Conservation (phyloP, 2,888 invertebrate genomes). For the Epinotia demarniana region DNA sequence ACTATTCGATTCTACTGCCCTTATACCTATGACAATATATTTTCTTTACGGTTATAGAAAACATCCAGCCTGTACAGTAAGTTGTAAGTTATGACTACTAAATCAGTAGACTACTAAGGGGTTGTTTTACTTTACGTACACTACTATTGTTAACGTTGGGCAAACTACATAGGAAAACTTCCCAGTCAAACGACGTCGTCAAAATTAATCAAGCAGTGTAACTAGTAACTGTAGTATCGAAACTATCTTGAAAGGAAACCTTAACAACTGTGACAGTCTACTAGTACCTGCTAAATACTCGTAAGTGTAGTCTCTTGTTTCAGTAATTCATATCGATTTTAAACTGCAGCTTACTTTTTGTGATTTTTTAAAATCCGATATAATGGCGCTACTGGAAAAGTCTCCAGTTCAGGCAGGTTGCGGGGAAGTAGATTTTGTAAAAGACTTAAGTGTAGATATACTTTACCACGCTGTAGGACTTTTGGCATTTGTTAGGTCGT, state of each 20-base stretch:
- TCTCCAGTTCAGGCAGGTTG: conserved; percentile 16
- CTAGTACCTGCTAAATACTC: background rate
- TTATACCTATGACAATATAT: too few species aligned
- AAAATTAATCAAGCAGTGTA: conserved; percentile 40
- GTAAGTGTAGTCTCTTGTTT: conserved; percentile 8
- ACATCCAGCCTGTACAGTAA: too few species aligned
- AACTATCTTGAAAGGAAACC: conserved; percentile 32
- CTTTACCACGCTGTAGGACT: conserved; percentile 20
- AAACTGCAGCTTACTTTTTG: conserved; percentile 8
- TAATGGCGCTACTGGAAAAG: conserved; percentile 4
- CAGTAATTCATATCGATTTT: conserved; percentile 2
- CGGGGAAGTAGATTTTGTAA: background rate
- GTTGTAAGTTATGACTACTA: background rate
- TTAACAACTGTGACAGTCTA: conserved; percentile 18
- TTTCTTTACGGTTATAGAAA: too few species aligned
- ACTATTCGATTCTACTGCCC: too few species aligned
- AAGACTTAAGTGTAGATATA: conserved; percentile 11
- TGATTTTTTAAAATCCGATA: conserved; percentile 23
- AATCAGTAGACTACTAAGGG: background rate
- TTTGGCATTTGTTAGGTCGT: conserved; percentile 36
- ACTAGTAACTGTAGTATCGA: conserved; percentile 25
- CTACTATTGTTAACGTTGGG: conserved; percentile 9
- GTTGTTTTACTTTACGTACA: conserved; percentile 12
- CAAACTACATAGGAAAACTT: conserved; percentile 29
- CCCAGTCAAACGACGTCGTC: conserved; percentile 30